Conservation (phyloP, 1,140 invertebrate genomes). For the Leptopilina boulardi region DNA sequence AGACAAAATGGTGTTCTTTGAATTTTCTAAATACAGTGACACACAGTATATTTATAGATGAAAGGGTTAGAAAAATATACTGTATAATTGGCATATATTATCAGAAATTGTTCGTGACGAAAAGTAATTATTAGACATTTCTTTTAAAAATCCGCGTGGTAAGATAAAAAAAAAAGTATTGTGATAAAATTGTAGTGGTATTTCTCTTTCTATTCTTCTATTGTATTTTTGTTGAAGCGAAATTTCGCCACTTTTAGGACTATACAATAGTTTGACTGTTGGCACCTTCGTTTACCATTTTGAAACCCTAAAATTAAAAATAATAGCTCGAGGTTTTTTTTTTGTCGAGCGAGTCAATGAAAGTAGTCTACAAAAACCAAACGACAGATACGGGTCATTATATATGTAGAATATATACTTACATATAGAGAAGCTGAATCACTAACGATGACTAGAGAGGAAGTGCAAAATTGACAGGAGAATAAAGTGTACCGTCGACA, state of each 20-base stretch:
- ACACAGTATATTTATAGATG: too few species aligned
- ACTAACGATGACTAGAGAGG: slow-evolving; percentile 10
- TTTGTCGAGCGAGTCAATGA: slow-evolving; percentile 26
- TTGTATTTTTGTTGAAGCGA: neutral
- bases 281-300: slow-evolving; percentile 13
- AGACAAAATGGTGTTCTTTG: too few species aligned
- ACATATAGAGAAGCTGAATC: slow-evolving; percentile 19
- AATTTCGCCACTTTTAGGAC: slow-evolving; percentile 14
- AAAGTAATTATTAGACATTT: neutral
- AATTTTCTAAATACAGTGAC: too few species aligned
- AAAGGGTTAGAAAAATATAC: too few species aligned
- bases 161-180: neutral
- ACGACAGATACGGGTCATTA: slow-evolving; percentile 32
- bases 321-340: neutral
- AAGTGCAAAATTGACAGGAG: slow-evolving; percentile 29
- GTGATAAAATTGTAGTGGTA: neutral
- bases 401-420: neutral
- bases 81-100: neutral
- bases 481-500: slow-evolving; percentile 29
- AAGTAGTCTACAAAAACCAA: slow-evolving; percentile 13
- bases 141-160: neutral
- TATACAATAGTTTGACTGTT: slow-evolving; percentile 7
- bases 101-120: neutral
- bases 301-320: slow-evolving; percentile 24
- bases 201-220: slow-evolving; percentile 12